Evolutionary conservation across 2,113 vertebrate species (phyloP), one percentile per base, ranked within the genome.

Genomic region (Gadus chalcogrammus): DNA sequence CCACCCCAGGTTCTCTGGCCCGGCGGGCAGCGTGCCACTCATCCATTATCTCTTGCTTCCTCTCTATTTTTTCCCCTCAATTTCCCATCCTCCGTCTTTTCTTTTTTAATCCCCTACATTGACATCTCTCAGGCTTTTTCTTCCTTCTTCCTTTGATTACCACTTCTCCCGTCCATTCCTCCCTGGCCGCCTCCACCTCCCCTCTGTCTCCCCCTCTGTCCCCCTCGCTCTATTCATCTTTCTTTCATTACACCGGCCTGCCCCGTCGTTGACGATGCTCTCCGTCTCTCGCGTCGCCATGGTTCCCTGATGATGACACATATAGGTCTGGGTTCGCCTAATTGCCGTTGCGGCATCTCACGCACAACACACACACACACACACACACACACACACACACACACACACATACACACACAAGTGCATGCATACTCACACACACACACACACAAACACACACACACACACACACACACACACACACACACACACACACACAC

Each of bases 301-400:
- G 3, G 3, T 67, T 52, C 24, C 35, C 42, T 48, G 42, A 13
- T 64, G 68, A 76, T 71, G 80, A 85, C 81, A 85, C 73, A 65
- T 56, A 85, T 83, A 81, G 38, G 58, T 35, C 31, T 15, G 24
- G 35, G 61, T n/a, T 67, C 68, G 9, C 11, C 58, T 85, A 84
- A 87, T 85, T 83, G 79, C 42, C 4, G 48, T 48, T 42, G 72
- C 62, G 56, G 28, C 16, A 17, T 17, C 55, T n/a, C 15, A 58
- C n/a, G 68, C 71, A 66, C 35, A 72, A 71, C 61, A 70, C 66
- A 75, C 75, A 71, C 71, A 75, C 15, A 56, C 13, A 56, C 17
- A 56, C 5, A 71, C 71, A 66, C 42, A 72, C 74, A 70, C 58
- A 70, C 66, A 75, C 75, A 71, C 71, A 75, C 13, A 56, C 13